A percentile compares a stretch with the other conserved stretches of the same genome.
Evolutionary conservation across 2,797 vertebrate genomes (phyloP).

Genomic region (Galagoides demidoff): DNA sequence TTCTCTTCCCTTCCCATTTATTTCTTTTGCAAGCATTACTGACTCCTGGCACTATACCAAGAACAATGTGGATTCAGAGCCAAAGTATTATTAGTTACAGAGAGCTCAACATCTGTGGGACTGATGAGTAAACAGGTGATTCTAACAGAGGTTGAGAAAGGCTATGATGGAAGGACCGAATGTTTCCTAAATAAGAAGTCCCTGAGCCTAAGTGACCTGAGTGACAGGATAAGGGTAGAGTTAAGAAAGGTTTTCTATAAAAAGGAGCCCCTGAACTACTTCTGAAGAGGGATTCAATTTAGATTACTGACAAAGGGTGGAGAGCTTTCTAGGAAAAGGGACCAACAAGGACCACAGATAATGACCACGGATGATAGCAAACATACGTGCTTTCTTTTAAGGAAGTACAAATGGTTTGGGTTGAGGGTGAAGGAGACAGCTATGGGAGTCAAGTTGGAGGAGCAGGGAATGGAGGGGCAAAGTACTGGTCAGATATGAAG

Average conservation of each 20-base stretch:
- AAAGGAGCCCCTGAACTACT: neutral
- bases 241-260: neutral
- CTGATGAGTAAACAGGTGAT: neutral
- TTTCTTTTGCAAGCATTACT: slow-evolving; percentile 38
- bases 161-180: neutral
- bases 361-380: neutral
- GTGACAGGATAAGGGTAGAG: neutral
- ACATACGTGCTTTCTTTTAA: neutral
- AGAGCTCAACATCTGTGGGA: neutral
- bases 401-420: neutral
- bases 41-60: neutral
- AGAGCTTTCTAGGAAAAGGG: neutral
- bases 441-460: neutral
- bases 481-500: neutral
- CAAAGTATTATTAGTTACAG: neutral
- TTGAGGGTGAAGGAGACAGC: neutral
- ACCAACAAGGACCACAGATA: neutral
- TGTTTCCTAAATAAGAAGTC: neutral
- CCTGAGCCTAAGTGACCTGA: neutral
- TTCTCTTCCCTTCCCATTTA: neutral
- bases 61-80: neutral
- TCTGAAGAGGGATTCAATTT: slow-evolving; percentile 31
- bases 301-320: neutral
- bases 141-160: neutral
- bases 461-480: neutral